phyloP scores from a whole-genome alignment of 1,140 invertebrate species.

The Gonioctena quinquepunctata region DNA sequence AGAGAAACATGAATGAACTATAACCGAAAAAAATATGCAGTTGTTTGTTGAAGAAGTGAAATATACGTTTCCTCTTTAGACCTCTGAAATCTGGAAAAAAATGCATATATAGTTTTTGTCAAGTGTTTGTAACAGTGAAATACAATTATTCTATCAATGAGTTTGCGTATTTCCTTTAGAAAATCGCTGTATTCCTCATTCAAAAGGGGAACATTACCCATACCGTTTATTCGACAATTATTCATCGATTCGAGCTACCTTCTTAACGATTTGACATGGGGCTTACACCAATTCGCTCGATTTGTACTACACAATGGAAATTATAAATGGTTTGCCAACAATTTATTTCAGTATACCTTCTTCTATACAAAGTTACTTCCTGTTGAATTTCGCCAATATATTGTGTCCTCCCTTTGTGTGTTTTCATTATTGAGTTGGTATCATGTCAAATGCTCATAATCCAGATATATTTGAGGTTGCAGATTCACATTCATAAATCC shows the following conservation, averaged over 20 bases:
- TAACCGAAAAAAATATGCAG: no score
- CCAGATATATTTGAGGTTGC: background rate
- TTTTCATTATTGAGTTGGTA: background rate
- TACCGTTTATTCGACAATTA: background rate
- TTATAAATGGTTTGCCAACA: slow-evolving; percentile 1
- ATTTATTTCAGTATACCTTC: background rate
- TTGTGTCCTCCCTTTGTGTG: background rate
- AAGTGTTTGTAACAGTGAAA: no score
- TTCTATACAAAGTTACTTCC: slow-evolving; percentile 4
- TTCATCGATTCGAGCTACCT: slow-evolving; percentile 23
- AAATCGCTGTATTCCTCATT: no score
- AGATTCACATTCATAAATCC: background rate
- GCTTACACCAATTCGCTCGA: slow-evolving; percentile 21
- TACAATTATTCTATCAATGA: no score
- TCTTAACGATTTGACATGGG: slow-evolving; percentile 24
- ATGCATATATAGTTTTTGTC: no score
- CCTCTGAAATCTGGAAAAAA: no score
- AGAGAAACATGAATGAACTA: no score
- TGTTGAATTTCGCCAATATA: background rate
- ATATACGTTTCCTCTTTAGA: no score
- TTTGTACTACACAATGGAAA: background rate
- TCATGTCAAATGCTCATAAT: background rate
- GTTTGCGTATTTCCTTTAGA: no score
- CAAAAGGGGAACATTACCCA: no score
- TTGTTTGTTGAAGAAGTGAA: no score